phyloP scores from a whole-genome alignment of 2,888 invertebrate species.

The Luperina testacea region DNA sequence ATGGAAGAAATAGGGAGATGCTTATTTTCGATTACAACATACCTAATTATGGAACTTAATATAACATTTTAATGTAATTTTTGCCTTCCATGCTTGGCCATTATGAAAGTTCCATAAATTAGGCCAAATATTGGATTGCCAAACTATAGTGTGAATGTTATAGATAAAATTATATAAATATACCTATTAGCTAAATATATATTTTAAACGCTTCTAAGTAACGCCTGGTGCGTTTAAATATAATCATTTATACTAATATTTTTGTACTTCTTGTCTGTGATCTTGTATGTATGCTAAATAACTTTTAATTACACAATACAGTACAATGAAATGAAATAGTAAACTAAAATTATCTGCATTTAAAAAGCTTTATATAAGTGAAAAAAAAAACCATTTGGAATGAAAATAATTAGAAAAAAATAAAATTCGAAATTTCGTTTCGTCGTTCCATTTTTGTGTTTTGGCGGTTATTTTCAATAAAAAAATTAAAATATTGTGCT shows the following conservation, averaged over 20 bases:
- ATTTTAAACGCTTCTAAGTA: slow-evolving; percentile 46
- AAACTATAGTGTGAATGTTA: slow-evolving; percentile 42
- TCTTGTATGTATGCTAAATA: slow-evolving; percentile 59
- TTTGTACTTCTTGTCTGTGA: slow-evolving; percentile 72
- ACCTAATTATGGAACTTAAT: background rate
- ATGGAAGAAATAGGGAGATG: slow-evolving; percentile 15
- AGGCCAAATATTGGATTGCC: slow-evolving; percentile 34
- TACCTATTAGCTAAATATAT: slow-evolving; percentile 31
- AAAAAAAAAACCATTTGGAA: slow-evolving; percentile 4
- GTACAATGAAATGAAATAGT: slow-evolving; percentile 38
- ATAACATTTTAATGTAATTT: background rate
- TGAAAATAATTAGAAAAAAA: background rate
- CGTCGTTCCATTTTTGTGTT: slow-evolving; percentile 32
- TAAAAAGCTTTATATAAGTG: slow-evolving; percentile 51
- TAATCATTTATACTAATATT: slow-evolving; percentile 56
- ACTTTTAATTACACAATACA: slow-evolving; percentile 51
- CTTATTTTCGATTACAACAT: slow-evolving; percentile 12
- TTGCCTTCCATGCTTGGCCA: background rate
- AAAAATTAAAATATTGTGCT: slow-evolving; percentile 9
- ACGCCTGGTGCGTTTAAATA: slow-evolving; percentile 50
- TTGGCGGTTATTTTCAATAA: slow-evolving; percentile 18
- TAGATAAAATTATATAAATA: slow-evolving; percentile 37
- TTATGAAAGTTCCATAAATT: slow-evolving; percentile 17
- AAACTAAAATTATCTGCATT: slow-evolving; percentile 49
- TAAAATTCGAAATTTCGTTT: slow-evolving; percentile 1